Percentiles rank a stretch among this genome's conserved stretches.
Conservation (phyloP, 1,140 invertebrate species). For the Dendrolimus kikuchii region DNA sequence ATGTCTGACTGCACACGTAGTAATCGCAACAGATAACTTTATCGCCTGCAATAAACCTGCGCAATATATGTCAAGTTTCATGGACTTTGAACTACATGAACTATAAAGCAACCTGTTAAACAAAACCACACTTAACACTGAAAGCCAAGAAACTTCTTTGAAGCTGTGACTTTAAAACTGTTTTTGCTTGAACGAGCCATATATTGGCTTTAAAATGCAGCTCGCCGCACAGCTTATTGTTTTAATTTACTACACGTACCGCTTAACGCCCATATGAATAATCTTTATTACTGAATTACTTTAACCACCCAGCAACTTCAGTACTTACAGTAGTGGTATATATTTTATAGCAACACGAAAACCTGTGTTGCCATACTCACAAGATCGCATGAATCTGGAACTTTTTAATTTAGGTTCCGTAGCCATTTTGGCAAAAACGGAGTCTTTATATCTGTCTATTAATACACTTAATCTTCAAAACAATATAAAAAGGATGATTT, state of each 20-base stretch:
- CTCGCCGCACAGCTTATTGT: constrained; percentile 29
- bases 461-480: too few species aligned
- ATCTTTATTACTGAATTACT: constrained; percentile 36
- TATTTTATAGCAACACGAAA: too few species aligned
- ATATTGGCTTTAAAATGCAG: constrained; percentile 10
- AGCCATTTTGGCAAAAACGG: too few species aligned
- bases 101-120: constrained; percentile 29
- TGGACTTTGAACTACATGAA: constrained; percentile 42
- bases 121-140: constrained; percentile 25
- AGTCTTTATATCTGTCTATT: too few species aligned
- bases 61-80: constrained; percentile 51
- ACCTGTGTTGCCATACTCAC: too few species aligned
- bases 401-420: too few species aligned
- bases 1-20: constrained; percentile 25
- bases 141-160: constrained; percentile 21
- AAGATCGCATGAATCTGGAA: too few species aligned
- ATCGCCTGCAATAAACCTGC: constrained; percentile 49
- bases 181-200: constrained; percentile 19
- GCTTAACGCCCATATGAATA: constrained; percentile 26
- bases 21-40: constrained; percentile 44
- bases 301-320: neutral
- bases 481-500: too few species aligned
- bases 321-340: too few species aligned
- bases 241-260: constrained; percentile 42
- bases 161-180: constrained; percentile 20